These are phyloP conservation scores for Leptinotarsa undecemlineata DNA, from an alignment of 1,140 invertebrate species.

Conservation along the genomic window DNA sequence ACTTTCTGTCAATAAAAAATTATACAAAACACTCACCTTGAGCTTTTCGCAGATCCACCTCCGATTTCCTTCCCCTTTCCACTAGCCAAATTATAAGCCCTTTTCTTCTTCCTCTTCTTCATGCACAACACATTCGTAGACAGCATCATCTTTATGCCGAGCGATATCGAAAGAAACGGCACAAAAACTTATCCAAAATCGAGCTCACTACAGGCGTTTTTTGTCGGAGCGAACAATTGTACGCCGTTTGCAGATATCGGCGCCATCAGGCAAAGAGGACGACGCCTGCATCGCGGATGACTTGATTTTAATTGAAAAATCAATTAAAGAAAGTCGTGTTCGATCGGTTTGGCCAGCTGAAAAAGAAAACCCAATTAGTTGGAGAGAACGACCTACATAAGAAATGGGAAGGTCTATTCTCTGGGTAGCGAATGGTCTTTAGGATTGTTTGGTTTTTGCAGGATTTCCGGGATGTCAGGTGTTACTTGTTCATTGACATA, in stretches of 20 bases:
- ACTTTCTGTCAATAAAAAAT: not conserved
- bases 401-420: no score
- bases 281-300: conserved; percentile 16
- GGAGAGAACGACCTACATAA: not conserved
- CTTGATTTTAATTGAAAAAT: conserved; percentile 20
- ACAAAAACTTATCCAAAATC: no score
- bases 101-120: conserved; percentile 46
- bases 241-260: conserved; percentile 11
- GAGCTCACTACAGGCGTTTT: not conserved
- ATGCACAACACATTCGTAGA: conserved; percentile 47
- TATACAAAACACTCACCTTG: not conserved
- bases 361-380: conserved; percentile 14
- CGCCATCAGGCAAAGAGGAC: conserved; percentile 6
- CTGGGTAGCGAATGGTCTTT: no score
- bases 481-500: no score
- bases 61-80: not conserved
- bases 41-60: not conserved
- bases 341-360: conserved; percentile 4
- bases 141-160: conserved; percentile 36
- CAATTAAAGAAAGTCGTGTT: conserved; percentile 19
- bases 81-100: conserved; percentile 38
- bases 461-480: no score
- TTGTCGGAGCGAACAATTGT: not conserved
- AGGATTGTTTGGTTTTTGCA: no score
- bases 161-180: not conserved